Conservation (phyloP, 2,113 vertebrate species). For the Formicarius rufipectus region DNA sequence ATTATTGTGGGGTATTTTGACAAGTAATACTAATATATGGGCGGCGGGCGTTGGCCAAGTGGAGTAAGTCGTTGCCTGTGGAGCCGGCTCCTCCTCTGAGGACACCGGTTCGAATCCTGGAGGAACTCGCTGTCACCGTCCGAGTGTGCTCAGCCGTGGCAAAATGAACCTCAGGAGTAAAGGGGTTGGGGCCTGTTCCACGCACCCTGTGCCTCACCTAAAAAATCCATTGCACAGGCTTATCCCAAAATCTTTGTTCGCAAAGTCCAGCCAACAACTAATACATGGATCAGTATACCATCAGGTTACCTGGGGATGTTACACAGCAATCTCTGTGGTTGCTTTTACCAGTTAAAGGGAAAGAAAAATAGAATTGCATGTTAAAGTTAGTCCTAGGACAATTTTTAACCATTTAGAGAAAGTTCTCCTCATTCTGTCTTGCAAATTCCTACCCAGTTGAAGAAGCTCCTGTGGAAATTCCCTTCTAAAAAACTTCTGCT, state of each 20-base stretch:
- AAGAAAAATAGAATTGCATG: background rate
- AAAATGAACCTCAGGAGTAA: no score
- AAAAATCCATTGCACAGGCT: no score
- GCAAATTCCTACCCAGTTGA: background rate
- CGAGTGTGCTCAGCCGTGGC: no score
- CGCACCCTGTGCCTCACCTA: no score
- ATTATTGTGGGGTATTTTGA: background rate
- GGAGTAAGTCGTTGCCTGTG: no score
- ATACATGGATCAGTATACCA: background rate
- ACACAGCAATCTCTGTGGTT: background rate
- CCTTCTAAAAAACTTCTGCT: background rate
- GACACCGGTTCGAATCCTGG: no score
- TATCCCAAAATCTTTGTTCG: no score
- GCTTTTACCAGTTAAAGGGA: background rate
- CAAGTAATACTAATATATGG: background rate
- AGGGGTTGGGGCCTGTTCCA: no score
- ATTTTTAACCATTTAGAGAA: background rate
- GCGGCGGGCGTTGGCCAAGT: no score
- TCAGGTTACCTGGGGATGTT: background rate
- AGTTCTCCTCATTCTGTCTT: background rate
- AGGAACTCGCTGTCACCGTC: no score
- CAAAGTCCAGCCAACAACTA: no score
- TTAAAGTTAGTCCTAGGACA: background rate
- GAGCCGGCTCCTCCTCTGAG: no score
- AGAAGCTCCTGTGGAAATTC: background rate